These are phyloP conservation scores for Poecilia gillii DNA, from an alignment of 2,797 vertebrate genomes.

Conservation along the genomic window DNA sequence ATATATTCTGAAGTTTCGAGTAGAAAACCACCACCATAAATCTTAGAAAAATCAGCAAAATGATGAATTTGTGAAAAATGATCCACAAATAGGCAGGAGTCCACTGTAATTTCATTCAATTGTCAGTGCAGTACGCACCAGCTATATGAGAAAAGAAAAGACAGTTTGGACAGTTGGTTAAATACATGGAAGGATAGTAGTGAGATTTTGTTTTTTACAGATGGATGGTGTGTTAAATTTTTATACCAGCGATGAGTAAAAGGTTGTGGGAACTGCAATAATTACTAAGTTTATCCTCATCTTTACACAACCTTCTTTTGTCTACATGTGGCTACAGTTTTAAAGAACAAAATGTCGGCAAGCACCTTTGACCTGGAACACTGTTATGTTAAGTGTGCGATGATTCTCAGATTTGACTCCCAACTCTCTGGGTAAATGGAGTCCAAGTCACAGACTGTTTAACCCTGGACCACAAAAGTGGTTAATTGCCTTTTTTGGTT, in stretches of 20 bases:
- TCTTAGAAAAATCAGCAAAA: neutral
- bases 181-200: neutral
- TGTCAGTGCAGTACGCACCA: neutral
- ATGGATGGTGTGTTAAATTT: neutral
- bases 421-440: neutral
- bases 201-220: neutral
- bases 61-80: neutral
- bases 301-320: neutral
- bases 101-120: neutral
- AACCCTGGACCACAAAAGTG: neutral
- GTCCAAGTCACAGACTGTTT: neutral
- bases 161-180: neutral
- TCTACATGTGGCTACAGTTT: neutral
- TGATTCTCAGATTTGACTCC: neutral
- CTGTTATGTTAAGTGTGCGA: neutral
- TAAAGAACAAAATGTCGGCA: neutral
- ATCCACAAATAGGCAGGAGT: neutral
- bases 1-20: neutral
- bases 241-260: neutral
- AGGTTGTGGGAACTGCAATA: neutral
- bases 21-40: neutral
- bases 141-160: neutral
- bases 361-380: neutral
- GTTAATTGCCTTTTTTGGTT: neutral
- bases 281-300: neutral